Evolutionary conservation across 2,888 invertebrate species (phyloP).

Genomic region (Diarsia rubi): DNA sequence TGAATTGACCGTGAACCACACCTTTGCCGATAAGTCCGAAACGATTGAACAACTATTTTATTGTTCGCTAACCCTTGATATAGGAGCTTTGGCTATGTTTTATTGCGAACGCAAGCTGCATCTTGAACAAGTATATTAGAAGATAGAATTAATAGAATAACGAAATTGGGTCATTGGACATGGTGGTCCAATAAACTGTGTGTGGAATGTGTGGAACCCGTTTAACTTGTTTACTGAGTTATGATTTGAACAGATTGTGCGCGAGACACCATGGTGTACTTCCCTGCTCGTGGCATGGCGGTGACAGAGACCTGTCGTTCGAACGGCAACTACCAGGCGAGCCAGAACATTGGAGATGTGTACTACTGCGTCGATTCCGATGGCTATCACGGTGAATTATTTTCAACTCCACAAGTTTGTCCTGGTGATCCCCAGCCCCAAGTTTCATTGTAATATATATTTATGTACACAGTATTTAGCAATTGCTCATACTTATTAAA

Average conservation of each 20-base stretch:
- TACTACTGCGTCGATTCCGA: constrained; percentile 92
- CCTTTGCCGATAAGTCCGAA: constrained; percentile 66
- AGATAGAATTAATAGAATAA: constrained; percentile 11
- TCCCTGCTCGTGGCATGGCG: constrained; percentile 85
- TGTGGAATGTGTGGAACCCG: constrained; percentile 7
- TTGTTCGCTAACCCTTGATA: constrained; percentile 68
- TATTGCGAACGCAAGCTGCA: constrained; percentile 55
- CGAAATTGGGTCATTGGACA: constrained; percentile 27
- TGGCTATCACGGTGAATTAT: constrained; percentile 85
- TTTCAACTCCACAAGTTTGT: constrained; percentile 69
- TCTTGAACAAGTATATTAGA: constrained; percentile 8
- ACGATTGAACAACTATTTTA: constrained; percentile 68
- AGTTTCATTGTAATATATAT: background rate
- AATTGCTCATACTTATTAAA: background rate
- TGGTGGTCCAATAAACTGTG: background rate
- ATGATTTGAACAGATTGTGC: constrained; percentile 90
- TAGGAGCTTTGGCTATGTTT: constrained; percentile 61
- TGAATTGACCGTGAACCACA: constrained; percentile 72
- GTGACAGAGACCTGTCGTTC: constrained; percentile 87
- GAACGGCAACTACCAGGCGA: constrained; percentile 91
- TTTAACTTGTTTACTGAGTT: constrained; percentile 28
- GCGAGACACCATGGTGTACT: constrained; percentile 89
- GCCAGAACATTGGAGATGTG: constrained; percentile 88
- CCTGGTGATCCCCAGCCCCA: constrained; percentile 65
- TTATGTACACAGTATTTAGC: background rate